These are phyloP conservation scores for Hypomecis atomaria DNA, from an alignment of 2,888 invertebrate species.

Conservation along the genomic window DNA sequence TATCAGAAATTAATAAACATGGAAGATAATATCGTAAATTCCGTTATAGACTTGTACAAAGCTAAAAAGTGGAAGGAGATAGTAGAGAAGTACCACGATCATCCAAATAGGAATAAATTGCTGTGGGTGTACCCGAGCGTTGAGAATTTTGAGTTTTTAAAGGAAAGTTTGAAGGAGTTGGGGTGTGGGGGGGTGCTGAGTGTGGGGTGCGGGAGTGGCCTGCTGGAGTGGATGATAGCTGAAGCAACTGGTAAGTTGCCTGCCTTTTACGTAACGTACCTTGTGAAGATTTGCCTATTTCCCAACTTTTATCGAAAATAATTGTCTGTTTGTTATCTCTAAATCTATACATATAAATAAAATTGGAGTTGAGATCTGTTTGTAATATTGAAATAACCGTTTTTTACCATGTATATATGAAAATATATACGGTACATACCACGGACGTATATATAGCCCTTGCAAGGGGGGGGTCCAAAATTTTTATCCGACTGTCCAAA, in stretches of 20 bases:
- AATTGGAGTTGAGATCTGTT: no score
- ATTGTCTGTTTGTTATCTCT: no score
- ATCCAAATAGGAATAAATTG: slow-evolving; percentile 81
- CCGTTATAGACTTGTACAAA: slow-evolving; percentile 68
- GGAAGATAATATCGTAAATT: slow-evolving; percentile 70
- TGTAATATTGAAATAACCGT: no score
- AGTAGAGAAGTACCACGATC: slow-evolving; percentile 72
- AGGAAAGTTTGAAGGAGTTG: slow-evolving; percentile 68
- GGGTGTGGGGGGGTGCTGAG: slow-evolving; percentile 85
- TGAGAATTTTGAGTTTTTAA: slow-evolving; percentile 86
- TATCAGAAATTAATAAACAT: slow-evolving; percentile 42
- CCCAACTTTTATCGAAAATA: no score
- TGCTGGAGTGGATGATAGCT: slow-evolving; percentile 92
- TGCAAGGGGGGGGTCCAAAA: no score
- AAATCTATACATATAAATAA: no score
- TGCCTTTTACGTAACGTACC: background rate
- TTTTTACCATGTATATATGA: no score
- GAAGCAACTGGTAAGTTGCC: slow-evolving; percentile 85
- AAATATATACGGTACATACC: no score
- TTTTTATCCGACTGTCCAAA: no score
- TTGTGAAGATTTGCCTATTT: no score
- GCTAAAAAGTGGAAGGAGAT: slow-evolving; percentile 79
- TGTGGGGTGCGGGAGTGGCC: slow-evolving; percentile 91
- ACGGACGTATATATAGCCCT: no score
- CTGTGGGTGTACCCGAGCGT: slow-evolving; percentile 91